Conservation (phyloP, 2,888 invertebrate genomes). For the Schizotus pectinicornis region DNA sequence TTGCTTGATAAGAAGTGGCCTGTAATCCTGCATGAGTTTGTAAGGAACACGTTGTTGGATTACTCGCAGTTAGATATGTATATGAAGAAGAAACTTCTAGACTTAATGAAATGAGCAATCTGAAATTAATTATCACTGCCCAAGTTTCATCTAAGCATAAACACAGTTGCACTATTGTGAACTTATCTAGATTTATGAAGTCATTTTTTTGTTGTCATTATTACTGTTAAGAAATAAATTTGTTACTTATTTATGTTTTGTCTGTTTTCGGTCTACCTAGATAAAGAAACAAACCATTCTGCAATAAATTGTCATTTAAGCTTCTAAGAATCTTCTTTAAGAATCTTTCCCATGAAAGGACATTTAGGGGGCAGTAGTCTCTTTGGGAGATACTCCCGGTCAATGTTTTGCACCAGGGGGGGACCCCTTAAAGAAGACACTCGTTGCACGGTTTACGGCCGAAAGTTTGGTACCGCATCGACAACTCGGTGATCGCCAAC, state of each 20-base stretch:
- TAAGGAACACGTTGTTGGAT: constrained; percentile 78
- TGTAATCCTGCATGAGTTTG: constrained; percentile 74
- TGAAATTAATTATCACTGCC: constrained; percentile 26
- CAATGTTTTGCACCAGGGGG: no score
- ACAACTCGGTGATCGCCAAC: no score
- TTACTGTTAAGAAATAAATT: constrained; percentile 21
- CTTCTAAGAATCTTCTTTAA: no score
- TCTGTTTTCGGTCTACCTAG: no score
- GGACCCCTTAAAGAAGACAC: no score
- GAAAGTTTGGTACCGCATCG: no score
- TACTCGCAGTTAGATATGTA: constrained; percentile 83
- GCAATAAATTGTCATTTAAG: no score
- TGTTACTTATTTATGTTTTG: background rate
- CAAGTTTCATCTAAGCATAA: background rate
- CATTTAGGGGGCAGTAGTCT: no score
- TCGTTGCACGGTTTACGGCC: no score
- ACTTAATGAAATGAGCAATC: constrained; percentile 57
- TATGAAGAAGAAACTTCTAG: constrained; percentile 71
- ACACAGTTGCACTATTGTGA: constrained; percentile 13
- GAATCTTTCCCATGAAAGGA: no score
- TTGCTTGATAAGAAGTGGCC: constrained; percentile 80
- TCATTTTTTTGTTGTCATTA: constrained; percentile 18
- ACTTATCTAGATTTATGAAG: constrained; percentile 24
- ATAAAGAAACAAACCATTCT: no score
- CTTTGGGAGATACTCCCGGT: no score